These are phyloP conservation scores for Aradophagus sp. DNA, from an alignment of 1,140 invertebrate species.

Conservation along the genomic window DNA sequence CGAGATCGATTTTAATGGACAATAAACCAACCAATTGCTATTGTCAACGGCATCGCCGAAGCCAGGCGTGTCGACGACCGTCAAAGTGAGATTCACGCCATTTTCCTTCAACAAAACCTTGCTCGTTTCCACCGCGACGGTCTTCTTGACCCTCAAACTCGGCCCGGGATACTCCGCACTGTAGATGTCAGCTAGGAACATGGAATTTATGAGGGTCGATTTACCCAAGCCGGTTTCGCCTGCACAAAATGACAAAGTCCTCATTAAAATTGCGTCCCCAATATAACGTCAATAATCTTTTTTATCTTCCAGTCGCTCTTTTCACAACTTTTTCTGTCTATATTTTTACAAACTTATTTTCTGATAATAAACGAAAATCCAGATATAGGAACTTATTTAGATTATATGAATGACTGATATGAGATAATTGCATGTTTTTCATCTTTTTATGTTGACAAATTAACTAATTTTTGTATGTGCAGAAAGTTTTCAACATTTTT, in stretches of 20 bases:
- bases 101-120: constrained; percentile 94
- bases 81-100: constrained; percentile 92
- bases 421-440: no score
- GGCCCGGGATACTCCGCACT: constrained; percentile 92
- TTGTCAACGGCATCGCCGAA: constrained; percentile 99
- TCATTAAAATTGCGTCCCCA: constrained; percentile 15
- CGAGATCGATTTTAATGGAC: no score
- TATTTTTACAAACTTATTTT: no score
- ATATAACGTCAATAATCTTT: no score
- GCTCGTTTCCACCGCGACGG: constrained; percentile 93
- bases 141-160: constrained; percentile 92
- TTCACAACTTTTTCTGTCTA: no score
- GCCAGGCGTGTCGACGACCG: constrained; percentile 97
- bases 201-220: constrained; percentile 99
- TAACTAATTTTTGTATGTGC: no score
- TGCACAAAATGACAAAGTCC: constrained; percentile 67
- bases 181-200: constrained; percentile 98
- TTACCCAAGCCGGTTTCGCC: constrained; percentile 98
- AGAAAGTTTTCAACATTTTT: no score
- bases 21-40: constrained; percentile 88
- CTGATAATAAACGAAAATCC: no score
- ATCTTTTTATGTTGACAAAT: no score
- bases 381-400: no score
- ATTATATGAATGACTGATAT: no score
- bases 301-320: no score